Conservation (phyloP, 2,797 vertebrate species). For the Clarias platycephalus region DNA sequence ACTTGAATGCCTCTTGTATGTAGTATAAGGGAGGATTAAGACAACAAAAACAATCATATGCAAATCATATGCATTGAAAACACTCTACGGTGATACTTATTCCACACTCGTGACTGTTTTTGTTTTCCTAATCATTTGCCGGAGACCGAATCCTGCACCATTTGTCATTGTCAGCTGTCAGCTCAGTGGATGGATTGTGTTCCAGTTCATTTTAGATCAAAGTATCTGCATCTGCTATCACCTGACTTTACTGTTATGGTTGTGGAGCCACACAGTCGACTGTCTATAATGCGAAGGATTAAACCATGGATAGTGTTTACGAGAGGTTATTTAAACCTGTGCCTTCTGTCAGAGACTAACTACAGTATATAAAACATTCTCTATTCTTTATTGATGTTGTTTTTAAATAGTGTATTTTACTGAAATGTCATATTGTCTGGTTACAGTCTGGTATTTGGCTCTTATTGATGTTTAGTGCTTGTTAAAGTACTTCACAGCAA, state of each 20-base stretch:
- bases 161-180: slow-evolving; percentile 30
- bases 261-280: slow-evolving; percentile 4
- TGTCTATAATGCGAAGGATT: slow-evolving; percentile 23
- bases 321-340: slow-evolving; percentile 18
- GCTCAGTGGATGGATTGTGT: slow-evolving; percentile 25
- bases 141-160: slow-evolving; percentile 11
- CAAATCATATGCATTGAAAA: background rate
- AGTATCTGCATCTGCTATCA: slow-evolving; percentile 26
- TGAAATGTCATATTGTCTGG: background rate
- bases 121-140: background rate
- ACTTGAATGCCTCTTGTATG: too few relatives aligned
- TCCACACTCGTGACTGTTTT: background rate
- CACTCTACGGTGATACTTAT: background rate
- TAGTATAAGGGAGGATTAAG: background rate
- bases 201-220: slow-evolving; percentile 13
- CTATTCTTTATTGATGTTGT: background rate
- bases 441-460: background rate
- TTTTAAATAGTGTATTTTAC: slow-evolving; percentile 2
- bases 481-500: too few relatives aligned
- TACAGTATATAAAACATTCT: slow-evolving; percentile 11
- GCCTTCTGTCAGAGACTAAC: slow-evolving; percentile 1
- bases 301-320: slow-evolving; percentile 10
- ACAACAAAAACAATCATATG: background rate
- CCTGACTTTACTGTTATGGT: slow-evolving; percentile 19
- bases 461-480: background rate